Evolutionary conservation across 2,797 vertebrate genomes (phyloP).

Genomic region (Sylvia borin): DNA sequence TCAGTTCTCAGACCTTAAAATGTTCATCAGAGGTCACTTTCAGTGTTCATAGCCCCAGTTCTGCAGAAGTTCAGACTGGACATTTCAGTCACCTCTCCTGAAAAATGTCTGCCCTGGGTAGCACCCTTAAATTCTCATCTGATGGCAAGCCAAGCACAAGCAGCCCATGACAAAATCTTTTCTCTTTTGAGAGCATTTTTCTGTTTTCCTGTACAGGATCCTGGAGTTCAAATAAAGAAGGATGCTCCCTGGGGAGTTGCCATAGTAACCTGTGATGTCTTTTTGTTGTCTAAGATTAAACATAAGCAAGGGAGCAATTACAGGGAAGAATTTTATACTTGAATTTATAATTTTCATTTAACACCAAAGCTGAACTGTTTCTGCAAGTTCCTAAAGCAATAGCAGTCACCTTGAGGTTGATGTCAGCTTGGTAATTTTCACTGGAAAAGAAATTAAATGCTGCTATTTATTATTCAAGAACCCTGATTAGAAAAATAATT

Average conservation of each 20-base stretch:
- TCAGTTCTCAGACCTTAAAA: neutral
- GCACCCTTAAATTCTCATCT: neutral
- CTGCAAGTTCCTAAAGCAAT: neutral
- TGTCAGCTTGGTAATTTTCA: neutral
- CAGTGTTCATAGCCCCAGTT: neutral
- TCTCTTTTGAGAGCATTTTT: neutral
- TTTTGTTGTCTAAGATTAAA: conserved; percentile 31
- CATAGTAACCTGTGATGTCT: conserved; percentile 17
- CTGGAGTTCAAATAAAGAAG: neutral
- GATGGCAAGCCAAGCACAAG: neutral
- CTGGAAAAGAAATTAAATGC: conserved; percentile 7
- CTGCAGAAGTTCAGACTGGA: neutral
- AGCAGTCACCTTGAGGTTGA: conserved; percentile 18
- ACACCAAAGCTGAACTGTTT: neutral
- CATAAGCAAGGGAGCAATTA: conserved; percentile 11
- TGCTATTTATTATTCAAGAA: conserved; percentile 38
- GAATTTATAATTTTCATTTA: conserved; percentile 4
- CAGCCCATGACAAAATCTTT: neutral
- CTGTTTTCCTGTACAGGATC: neutral
- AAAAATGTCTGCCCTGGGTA: neutral
- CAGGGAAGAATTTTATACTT: neutral
- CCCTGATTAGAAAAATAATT: neutral
- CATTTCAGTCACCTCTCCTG: neutral
- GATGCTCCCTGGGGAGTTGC: conserved; percentile 23
- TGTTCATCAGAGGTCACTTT: neutral